Evolutionary conservation across 1,140 invertebrate genomes (phyloP), one percentile per base, ranked within the genome.

Genomic region (Caenorhabditis brenneri): DNA sequence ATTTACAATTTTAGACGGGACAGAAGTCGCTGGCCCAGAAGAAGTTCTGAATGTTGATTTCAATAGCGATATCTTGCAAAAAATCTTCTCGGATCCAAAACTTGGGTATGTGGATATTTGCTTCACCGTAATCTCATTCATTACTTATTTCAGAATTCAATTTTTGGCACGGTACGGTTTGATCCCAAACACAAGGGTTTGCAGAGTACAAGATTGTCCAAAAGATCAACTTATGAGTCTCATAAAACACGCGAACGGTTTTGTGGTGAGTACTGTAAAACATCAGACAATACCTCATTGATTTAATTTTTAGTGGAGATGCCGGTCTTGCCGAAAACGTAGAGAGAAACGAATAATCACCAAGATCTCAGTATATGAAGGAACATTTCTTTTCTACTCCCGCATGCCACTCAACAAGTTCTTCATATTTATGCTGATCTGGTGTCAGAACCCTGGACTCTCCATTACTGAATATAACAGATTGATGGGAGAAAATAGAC

Each of bases 221-320:
- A 83, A 83, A 58, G 82, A 83, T 46, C 82, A 83, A 49, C 53
- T 83, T 9, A 83, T 83, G 82, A 83, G 82, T 83, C 31, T 83
- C 31, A 83, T 83, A 19, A 83, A 83, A 33, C 82, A 83, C 39
- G 60, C 82, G 12, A 83, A 83, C 24, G 82, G 82, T 31, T 83
- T 74, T 58, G 82, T 83, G 69, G 82, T 83, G 24, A 55, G 29
- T 39, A 9, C 12, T 42, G 39, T 6, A 42, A 42, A 42, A 42
- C 5, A 42, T 12, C 39, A 42, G 12, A 42, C 39, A n/a, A n/a
- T n/a, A n/a, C n/a, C n/a, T n/a, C n/a, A n/a, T n/a, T 1, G 16
- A 1, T n/a, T 22, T 22, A 9, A 9, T 10, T 83, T 83, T 31
- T 1, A 83, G 82, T 83, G 82, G 82, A 39, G 82, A 27, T 83